A percentile compares a stretch with the other conserved stretches of the same genome.
Evolutionary conservation across 2,888 invertebrate genomes (phyloP).

Genomic region (Lasioglossum vierecki): DNA sequence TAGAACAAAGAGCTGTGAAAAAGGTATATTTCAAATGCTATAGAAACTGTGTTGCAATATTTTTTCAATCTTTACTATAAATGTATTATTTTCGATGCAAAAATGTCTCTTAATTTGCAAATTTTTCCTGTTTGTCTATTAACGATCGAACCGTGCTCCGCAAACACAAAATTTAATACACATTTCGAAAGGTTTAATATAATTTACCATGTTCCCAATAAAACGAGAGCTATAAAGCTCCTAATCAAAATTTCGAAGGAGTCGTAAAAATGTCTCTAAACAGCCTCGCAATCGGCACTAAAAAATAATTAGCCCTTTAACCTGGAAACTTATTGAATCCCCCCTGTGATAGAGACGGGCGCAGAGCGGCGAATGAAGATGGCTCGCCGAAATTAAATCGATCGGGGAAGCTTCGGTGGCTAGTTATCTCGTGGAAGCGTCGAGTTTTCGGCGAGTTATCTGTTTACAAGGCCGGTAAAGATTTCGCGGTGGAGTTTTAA

Average conservation of each 20-base stretch:
- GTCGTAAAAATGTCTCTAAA: background rate
- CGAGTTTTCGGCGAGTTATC: background rate
- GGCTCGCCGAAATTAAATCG: background rate
- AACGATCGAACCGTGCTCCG: too few species aligned
- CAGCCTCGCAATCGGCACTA: background rate
- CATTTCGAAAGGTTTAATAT: too few species aligned
- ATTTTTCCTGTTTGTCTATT: too few species aligned
- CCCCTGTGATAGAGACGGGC: background rate
- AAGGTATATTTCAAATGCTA: background rate
- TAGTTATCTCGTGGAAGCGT: slow-evolving; percentile 1
- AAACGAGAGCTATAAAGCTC: too few species aligned
- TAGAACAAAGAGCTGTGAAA: background rate
- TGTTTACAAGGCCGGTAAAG: slow-evolving; percentile 11
- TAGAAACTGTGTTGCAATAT: too few species aligned
- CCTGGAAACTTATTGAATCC: background rate
- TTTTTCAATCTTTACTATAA: too few species aligned
- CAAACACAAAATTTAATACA: too few species aligned
- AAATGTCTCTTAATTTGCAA: too few species aligned
- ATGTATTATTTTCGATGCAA: too few species aligned
- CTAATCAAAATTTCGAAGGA: background rate
- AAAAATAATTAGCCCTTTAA: background rate
- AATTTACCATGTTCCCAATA: background rate
- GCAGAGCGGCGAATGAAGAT: background rate
- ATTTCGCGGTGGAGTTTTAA: background rate
- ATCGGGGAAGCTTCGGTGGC: background rate